phyloP scores from a whole-genome alignment of 2,797 vertebrate species.

The Loriculus beryllinus region DNA sequence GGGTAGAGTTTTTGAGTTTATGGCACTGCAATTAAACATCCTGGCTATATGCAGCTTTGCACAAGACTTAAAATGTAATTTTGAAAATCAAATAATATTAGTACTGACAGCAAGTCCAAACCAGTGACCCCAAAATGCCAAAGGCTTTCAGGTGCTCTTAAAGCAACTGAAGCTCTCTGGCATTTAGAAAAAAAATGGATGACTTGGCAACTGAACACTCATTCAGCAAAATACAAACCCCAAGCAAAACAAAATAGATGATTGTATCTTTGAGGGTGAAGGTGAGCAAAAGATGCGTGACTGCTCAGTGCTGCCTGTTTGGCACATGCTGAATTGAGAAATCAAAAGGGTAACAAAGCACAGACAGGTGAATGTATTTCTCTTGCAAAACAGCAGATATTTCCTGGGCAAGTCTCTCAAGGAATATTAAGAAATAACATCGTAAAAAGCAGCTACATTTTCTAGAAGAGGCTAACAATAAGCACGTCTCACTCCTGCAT shows the following conservation, averaged over 20 bases:
- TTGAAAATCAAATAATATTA: not conserved
- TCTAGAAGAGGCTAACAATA: not conserved
- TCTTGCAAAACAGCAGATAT: not conserved
- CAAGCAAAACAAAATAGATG: not conserved
- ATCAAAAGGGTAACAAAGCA: not conserved
- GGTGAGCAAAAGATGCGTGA: not conserved
- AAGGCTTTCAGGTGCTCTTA: not conserved
- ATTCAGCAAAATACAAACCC: not conserved
- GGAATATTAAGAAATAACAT: not conserved
- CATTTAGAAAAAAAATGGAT: not conserved
- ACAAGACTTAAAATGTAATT: not conserved
- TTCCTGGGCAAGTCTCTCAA: not conserved
- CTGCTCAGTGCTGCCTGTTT: not conserved
- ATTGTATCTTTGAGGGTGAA: not conserved
- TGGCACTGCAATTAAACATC: not conserved
- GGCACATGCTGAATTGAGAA: not conserved
- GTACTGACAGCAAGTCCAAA: not conserved
- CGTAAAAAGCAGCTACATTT: not conserved
- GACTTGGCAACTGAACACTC: not conserved
- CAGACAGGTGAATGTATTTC: fast-evolving
- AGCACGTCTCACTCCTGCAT: fast-evolving
- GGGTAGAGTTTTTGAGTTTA: not conserved
- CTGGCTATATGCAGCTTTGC: not conserved
- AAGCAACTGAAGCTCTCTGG: not conserved
- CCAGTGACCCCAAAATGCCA: constrained; percentile 5